phyloP scores from a whole-genome alignment of 2,888 invertebrate species.

The Synergus itoensis region DNA sequence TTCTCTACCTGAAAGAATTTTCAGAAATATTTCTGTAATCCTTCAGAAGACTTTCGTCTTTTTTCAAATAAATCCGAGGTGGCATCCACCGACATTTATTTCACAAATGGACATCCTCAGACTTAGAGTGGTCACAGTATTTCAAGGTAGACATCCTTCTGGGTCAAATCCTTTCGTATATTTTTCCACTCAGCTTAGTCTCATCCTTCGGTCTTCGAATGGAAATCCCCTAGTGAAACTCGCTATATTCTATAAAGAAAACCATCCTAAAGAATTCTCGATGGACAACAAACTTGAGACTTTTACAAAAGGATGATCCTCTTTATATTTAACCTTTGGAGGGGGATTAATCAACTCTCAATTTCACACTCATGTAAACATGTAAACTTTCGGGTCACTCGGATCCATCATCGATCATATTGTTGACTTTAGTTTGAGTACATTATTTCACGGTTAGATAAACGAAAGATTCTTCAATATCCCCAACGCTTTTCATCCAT shows the following conservation, averaged over 20 bases:
- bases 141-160: slow-evolving; percentile 24
- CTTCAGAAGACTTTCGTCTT: neutral
- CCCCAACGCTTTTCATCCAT: slow-evolving; percentile 6
- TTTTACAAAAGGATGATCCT: slow-evolving; percentile 1
- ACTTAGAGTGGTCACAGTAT: slow-evolving; percentile 13
- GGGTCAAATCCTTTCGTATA: slow-evolving; percentile 29
- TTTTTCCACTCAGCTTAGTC: slow-evolving; percentile 33
- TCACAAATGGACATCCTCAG: slow-evolving; percentile 20
- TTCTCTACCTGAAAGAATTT: neutral
- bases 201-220: slow-evolving; percentile 8
- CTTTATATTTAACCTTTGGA: neutral
- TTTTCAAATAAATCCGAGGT: slow-evolving; percentile 19
- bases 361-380: slow-evolving; percentile 11
- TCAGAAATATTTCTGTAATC: slow-evolving; percentile 3
- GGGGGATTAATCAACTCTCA: neutral
- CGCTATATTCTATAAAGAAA: neutral
- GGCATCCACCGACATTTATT: slow-evolving; percentile 10
- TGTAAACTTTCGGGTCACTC: neutral
- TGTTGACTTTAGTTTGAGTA: slow-evolving; percentile 1
- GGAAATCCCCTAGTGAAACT: slow-evolving; percentile 15
- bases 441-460: slow-evolving; percentile 28
- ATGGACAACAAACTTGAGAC: neutral
- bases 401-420: neutral
- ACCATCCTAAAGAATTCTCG: neutral
- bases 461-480: slow-evolving; percentile 4